Conservation (phyloP, 2,888 invertebrate genomes). For the Raillietiella orientalis region DNA sequence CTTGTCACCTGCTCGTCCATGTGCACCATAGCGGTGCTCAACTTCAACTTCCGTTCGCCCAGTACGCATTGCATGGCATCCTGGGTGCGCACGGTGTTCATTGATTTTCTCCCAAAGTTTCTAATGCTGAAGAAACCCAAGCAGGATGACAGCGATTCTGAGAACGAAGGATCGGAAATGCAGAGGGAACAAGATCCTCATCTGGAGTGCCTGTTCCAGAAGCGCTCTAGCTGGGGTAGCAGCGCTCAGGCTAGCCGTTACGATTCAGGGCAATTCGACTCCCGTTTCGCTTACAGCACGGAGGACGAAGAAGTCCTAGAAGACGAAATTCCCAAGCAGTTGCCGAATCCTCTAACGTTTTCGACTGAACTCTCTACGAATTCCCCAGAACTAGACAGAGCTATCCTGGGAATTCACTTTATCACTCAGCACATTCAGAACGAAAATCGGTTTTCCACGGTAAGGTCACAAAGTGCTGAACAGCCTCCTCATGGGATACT, state of each 20-base stretch:
- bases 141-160: conserved; percentile 23
- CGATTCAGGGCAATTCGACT: too few relatives aligned
- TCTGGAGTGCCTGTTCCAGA: neutral
- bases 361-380: too few relatives aligned
- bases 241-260: neutral
- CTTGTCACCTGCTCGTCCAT: conserved; percentile 70
- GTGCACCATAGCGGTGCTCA: conserved; percentile 70
- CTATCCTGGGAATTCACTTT: conserved; percentile 66
- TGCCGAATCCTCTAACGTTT: too few relatives aligned
- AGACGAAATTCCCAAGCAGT: too few relatives aligned
- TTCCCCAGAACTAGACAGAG: conserved; percentile 30
- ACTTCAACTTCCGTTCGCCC: conserved; percentile 65
- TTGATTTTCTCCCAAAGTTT: conserved; percentile 26
- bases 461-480: too few relatives aligned
- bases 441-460: conserved; percentile 74
- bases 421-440: conserved; percentile 84
- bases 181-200: conserved; percentile 4
- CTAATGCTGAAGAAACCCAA: conserved; percentile 61
- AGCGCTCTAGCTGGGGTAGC: conserved; percentile 1
- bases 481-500: too few relatives aligned
- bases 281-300: conserved; percentile 1
- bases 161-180: conserved; percentile 7
- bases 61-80: conserved; percentile 73
- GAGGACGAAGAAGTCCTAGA: too few relatives aligned
- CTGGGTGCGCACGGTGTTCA: conserved; percentile 54